These are phyloP conservation scores for Trachymyrmex cornetzi DNA, from an alignment of 1,140 invertebrate genomes.

Conservation along the genomic window DNA sequence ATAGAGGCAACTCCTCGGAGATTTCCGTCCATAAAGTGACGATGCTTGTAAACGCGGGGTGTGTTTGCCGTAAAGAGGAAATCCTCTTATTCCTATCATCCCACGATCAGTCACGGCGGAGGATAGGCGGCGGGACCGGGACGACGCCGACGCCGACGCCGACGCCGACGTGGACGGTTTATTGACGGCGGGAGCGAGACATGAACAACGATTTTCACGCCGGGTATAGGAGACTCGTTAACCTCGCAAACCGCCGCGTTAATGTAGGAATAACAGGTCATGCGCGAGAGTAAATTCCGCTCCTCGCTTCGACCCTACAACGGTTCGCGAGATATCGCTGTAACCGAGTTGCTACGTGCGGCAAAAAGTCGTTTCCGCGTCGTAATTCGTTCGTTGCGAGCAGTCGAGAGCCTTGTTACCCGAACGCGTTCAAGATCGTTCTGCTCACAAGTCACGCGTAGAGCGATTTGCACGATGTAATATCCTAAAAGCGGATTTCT, in stretches of 20 bases:
- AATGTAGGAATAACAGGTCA: slow-evolving; percentile 51
- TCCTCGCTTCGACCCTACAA: not conserved
- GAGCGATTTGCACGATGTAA: not conserved
- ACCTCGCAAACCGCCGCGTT: slow-evolving; percentile 23
- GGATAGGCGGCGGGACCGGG: not conserved
- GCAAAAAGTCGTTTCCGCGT: slow-evolving; percentile 40
- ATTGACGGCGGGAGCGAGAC: not conserved
- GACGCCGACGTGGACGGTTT: not conserved
- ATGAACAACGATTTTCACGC: slow-evolving; percentile 59
- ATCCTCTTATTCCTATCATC: slow-evolving; percentile 63
- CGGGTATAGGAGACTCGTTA: slow-evolving; percentile 54
- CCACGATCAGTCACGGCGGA: slow-evolving; percentile 45
- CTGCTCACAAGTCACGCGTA: not conserved
- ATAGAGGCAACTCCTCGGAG: slow-evolving; percentile 61
- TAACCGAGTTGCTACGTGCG: slow-evolving; percentile 33
- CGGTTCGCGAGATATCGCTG: slow-evolving; percentile 21
- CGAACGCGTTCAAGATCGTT: slow-evolving; percentile 19
- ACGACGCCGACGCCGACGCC: too few relatives aligned
- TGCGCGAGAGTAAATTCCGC: slow-evolving; percentile 36
- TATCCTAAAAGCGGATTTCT: not conserved
- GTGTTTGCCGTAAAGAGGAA: slow-evolving; percentile 56
- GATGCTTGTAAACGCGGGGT: slow-evolving; percentile 74
- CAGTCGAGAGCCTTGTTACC: slow-evolving; percentile 31
- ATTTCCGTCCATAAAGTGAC: slow-evolving; percentile 73
- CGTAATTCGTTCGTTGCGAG: slow-evolving; percentile 37